Conservation (phyloP, 2,113 vertebrate species). For the Aegithalos caudatus region DNA sequence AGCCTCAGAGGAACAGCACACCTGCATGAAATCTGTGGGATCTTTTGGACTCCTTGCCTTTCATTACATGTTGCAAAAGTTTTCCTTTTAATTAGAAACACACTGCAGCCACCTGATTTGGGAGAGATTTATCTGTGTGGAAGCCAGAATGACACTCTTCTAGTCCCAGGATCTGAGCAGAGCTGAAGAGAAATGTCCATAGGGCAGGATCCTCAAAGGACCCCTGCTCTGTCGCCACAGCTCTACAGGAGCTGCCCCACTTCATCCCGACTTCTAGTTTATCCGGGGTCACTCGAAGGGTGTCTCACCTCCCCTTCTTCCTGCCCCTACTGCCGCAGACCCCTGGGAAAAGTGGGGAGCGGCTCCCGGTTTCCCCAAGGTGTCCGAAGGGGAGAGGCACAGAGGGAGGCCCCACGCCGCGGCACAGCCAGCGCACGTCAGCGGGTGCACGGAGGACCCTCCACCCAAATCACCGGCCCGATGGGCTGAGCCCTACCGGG, state of each 20-base stretch:
- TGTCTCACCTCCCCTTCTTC: neutral
- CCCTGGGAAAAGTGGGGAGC: neutral
- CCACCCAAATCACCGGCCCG: neutral
- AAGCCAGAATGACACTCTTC: neutral
- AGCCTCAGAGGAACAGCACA: neutral
- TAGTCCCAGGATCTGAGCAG: neutral
- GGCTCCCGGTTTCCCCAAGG: neutral
- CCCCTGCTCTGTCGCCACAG: neutral
- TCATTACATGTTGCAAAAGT: neutral
- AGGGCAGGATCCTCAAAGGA: neutral
- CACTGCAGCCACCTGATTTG: too few relatives aligned
- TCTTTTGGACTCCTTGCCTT: neutral
- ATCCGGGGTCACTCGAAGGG: neutral
- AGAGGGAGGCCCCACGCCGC: rapidly evolving
- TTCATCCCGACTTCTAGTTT: neutral
- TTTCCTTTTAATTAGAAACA: neutral
- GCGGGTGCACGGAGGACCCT: neutral
- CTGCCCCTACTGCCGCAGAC: neutral
- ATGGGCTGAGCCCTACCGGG: neutral
- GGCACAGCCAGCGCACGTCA: neutral
- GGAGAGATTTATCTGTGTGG: neutral
- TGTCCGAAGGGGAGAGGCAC: neutral
- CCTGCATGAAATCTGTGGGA: rapidly evolving
- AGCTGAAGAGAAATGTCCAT: neutral
- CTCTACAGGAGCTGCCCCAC: too few relatives aligned